phyloP scores from a whole-genome alignment of 2,113 vertebrate genomes.

The Cardinalis cardinalis region DNA sequence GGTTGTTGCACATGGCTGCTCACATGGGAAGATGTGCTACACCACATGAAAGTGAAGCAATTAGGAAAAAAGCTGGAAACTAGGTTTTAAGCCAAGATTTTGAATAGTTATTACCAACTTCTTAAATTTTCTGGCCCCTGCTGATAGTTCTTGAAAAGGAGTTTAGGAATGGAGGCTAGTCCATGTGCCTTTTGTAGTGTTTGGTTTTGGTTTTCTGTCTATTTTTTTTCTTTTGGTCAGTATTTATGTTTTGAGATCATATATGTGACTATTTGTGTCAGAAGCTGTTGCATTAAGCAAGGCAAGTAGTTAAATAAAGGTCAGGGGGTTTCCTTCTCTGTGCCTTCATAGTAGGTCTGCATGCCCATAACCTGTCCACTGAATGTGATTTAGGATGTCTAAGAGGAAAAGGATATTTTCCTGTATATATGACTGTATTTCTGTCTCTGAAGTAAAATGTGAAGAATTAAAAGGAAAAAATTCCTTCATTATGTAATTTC shows the following conservation, averaged over 20 bases:
- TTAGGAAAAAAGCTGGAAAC: background rate
- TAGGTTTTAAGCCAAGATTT: background rate
- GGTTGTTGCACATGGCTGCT: background rate
- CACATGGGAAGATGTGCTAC: background rate
- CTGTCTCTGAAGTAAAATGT: slow-evolving; percentile 17
- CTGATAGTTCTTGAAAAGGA: background rate
- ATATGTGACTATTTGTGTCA: background rate
- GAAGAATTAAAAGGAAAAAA: slow-evolving; percentile 30
- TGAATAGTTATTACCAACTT: background rate
- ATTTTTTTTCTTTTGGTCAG: background rate
- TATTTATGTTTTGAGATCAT: background rate
- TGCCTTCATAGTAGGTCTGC: background rate
- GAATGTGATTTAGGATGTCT: slow-evolving; percentile 28
- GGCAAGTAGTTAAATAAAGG: background rate
- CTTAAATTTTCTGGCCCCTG: background rate
- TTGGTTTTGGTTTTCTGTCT: background rate
- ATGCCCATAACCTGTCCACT: background rate
- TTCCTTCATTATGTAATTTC: slow-evolving; percentile 9
- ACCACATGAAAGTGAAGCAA: background rate
- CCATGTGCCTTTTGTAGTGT: background rate
- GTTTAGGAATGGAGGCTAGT: background rate
- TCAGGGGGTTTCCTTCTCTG: background rate
- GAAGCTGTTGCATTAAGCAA: background rate
- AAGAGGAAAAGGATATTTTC: slow-evolving; percentile 26
- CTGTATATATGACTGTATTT: background rate